Evolutionary conservation across 2,113 vertebrate genomes (phyloP).

Genomic region (Sander lucioperca): DNA sequence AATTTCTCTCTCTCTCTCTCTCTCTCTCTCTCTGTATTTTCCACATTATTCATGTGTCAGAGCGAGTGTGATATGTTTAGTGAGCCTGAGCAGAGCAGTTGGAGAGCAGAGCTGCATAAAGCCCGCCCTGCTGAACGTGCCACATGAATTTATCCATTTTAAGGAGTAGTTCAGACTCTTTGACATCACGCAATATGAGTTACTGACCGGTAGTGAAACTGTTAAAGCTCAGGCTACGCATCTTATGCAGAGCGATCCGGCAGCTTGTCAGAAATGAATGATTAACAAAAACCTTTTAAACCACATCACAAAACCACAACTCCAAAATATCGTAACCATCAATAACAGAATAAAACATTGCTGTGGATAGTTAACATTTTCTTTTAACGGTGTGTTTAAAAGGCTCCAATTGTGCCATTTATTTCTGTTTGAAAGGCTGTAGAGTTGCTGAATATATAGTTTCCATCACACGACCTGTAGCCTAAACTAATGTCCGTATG

Average conservation of each 20-base stretch:
- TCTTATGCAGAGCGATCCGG: not conserved
- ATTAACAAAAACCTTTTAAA: not conserved
- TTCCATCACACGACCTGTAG: not conserved
- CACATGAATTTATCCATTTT: slow-evolving; percentile 46
- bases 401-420: not conserved
- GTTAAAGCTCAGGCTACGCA: not conserved
- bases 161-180: slow-evolving; percentile 18
- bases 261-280: not conserved
- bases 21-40: slow-evolving; percentile 37
- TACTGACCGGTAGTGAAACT: slow-evolving; percentile 10
- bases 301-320: not conserved
- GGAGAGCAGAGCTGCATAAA: slow-evolving; percentile 4
- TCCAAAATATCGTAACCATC: not conserved
- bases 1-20: slow-evolving; percentile 33
- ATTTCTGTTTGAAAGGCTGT: not conserved
- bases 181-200: not conserved
- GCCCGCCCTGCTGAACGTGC: slow-evolving; percentile 23
- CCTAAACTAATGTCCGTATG: not conserved
- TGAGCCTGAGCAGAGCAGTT: slow-evolving; percentile 34
- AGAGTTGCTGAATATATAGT: not conserved
- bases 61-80: slow-evolving; percentile 17
- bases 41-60: slow-evolving; percentile 45
- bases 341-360: not conserved
- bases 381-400: not conserved
- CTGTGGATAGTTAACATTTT: not conserved